A percentile compares a stretch with the other conserved stretches of the same genome.
Evolutionary conservation across 2,888 invertebrate species (phyloP).

Genomic region (Chesias legatella): DNA sequence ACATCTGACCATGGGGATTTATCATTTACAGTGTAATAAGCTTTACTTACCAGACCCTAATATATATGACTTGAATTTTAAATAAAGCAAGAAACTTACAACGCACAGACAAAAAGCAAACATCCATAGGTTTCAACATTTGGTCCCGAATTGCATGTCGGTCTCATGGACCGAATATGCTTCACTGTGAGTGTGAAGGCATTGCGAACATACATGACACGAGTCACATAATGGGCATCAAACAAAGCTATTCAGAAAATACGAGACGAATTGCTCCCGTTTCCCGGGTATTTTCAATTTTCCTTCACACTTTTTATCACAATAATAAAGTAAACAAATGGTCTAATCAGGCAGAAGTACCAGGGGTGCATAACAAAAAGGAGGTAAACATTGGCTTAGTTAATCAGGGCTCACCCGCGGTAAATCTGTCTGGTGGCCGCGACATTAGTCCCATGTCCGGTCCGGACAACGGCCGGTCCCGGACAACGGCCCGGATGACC

Average conservation of each 20-base stretch:
- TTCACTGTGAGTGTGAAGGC: too few relatives aligned
- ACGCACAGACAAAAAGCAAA: too few relatives aligned
- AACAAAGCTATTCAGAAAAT: not conserved
- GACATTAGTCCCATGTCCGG: constrained; percentile 67
- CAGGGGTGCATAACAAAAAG: constrained; percentile 69
- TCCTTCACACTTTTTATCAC: constrained; percentile 6
- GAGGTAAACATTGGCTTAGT: constrained; percentile 60
- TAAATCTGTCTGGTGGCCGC: constrained; percentile 67
- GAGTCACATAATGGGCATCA: too few relatives aligned
- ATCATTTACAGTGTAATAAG: too few relatives aligned
- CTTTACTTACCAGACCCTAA: too few relatives aligned
- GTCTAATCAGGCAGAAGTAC: constrained; percentile 42
- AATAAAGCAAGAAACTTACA: too few relatives aligned
- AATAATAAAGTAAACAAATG: constrained; percentile 20
- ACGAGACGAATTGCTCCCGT: not conserved
- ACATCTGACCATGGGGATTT: too few relatives aligned
- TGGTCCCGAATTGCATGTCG: too few relatives aligned
- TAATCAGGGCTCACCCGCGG: constrained; percentile 68
- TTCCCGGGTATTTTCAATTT: not conserved
- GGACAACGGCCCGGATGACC: constrained; percentile 40
- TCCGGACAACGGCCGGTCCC: constrained; percentile 21
- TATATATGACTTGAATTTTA: too few relatives aligned
- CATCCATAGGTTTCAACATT: too few relatives aligned
- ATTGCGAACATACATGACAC: too few relatives aligned
- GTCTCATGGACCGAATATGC: too few relatives aligned